Base-by-base conservation (phyloP, 2,113 vertebrate genomes). In the Ophiodon elongatus region DNA sequence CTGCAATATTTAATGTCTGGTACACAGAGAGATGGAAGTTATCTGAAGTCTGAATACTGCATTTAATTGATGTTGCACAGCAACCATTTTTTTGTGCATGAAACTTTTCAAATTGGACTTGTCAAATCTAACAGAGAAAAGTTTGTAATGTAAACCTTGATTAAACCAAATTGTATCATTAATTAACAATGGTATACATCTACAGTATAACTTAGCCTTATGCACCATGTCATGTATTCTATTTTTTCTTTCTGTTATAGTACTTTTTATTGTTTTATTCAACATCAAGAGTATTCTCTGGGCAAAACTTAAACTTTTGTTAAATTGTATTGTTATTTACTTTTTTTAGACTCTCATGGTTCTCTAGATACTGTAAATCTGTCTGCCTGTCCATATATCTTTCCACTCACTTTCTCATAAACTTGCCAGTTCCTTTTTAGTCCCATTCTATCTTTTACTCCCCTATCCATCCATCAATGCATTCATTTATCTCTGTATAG, bases 401-500 rank as follows among this genome's bases (percentile, higher is more conserved):
- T 62, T 84, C 63, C 23, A 39, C 60, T 84, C 66, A 69, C 70
- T 81, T 89, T 79, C 77, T 79, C 84, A 90, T 82, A 45, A 79
- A 88, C 80, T 45, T 79, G 50, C 54, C 79, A 14, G 1, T 70
- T 83, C 78, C 80, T 87, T 86, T 29, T 71, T 47, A 45, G 69
- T 60, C 43, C 75, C 63, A 62, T 85, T 77, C 54, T 6, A 74
- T 74, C 84, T 27, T 79, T 75, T 66, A 62, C 75, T 45, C 39
- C 47, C 29, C 63, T 85, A 83, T 88, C 90, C 83, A 83, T 89
- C 86, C 79, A 89, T 90, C 88, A 77, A 29, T 25, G 71, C 73
- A 60, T 89, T 83, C 89, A 91, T 92, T 93, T 90, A 88, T 93
- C 89, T 91, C 76, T 15, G 50, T 79, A 76, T 69, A 68, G 68